Evolutionary conservation across 2,888 invertebrate genomes (phyloP).

Genomic region (Syrista parreyssii): DNA sequence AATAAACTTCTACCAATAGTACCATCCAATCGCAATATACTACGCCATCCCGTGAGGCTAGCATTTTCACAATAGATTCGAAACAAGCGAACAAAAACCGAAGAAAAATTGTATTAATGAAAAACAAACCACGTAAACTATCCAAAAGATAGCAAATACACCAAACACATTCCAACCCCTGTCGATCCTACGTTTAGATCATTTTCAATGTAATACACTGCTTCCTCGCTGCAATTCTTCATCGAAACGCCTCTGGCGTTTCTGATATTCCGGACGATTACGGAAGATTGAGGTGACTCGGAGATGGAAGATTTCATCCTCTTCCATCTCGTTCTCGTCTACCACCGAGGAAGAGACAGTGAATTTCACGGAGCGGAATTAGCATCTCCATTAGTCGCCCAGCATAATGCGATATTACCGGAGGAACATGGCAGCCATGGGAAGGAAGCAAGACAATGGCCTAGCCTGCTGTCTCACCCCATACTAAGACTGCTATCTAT

Average conservation of each 20-base stretch:
- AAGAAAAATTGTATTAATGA: not conserved
- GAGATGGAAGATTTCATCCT: slow-evolving; percentile 41
- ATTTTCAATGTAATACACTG: not conserved
- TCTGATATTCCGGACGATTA: slow-evolving; percentile 58
- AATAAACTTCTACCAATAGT: not conserved
- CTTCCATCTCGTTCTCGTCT: slow-evolving; percentile 6
- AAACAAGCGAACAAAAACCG: not conserved
- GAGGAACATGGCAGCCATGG: slow-evolving; percentile 33
- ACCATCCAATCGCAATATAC: not conserved
- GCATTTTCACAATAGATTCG: not conserved
- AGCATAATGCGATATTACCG: slow-evolving; percentile 58
- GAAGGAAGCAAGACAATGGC: slow-evolving; percentile 48
- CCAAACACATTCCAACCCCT: not conserved
- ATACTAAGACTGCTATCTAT: slow-evolving; percentile 27
- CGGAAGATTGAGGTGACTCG: slow-evolving; percentile 48
- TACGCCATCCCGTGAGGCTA: not conserved
- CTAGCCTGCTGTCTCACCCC: slow-evolving; percentile 2
- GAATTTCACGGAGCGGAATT: slow-evolving; percentile 46
- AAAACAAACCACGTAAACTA: not conserved
- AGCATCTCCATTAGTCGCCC: slow-evolving; percentile 60
- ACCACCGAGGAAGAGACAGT: not conserved
- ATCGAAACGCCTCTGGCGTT: slow-evolving; percentile 55
- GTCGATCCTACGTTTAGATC: not conserved
- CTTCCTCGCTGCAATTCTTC: slow-evolving; percentile 34
- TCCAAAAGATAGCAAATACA: not conserved